Conservation (phyloP, 2,113 vertebrate genomes). For the Lepus europaeus region DNA sequence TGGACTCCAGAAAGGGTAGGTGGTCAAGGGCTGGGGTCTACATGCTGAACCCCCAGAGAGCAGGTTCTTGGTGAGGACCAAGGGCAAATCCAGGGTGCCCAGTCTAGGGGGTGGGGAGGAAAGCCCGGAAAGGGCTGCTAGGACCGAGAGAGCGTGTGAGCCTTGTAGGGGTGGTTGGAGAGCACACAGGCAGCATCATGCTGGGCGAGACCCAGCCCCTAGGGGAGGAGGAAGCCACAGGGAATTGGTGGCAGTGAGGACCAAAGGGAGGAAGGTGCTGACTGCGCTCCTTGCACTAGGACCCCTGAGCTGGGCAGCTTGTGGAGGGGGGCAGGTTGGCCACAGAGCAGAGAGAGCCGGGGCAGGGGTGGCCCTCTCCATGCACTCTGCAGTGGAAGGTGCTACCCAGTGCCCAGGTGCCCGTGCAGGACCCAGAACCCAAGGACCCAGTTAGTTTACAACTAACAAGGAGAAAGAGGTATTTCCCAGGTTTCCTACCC, state of each 20-base stretch:
- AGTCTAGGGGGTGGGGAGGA: background rate
- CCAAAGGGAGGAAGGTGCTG: background rate
- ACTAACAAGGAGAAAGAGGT: background rate
- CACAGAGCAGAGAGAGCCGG: background rate
- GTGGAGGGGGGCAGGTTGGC: background rate
- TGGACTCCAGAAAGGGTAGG: background rate
- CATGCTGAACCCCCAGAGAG: accelerated
- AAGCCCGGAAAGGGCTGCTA: background rate
- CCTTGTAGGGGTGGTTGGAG: background rate
- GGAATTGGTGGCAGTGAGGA: background rate
- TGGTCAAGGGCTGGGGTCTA: background rate
- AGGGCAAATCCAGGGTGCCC: background rate
- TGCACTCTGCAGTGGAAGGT: background rate
- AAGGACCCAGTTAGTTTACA: background rate
- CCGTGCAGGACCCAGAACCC: background rate
- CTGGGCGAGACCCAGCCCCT: background rate
- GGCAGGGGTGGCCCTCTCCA: accelerated
- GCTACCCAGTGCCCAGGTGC: background rate
- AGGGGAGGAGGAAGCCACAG: accelerated
- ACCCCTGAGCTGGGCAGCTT: background rate
- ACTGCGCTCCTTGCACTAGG: background rate
- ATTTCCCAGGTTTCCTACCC: background rate
- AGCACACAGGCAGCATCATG: background rate
- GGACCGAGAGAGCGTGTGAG: background rate
- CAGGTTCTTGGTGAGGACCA: background rate